phyloP scores from a whole-genome alignment of 2,888 invertebrate genomes.

The Drosophila ochracea region DNA sequence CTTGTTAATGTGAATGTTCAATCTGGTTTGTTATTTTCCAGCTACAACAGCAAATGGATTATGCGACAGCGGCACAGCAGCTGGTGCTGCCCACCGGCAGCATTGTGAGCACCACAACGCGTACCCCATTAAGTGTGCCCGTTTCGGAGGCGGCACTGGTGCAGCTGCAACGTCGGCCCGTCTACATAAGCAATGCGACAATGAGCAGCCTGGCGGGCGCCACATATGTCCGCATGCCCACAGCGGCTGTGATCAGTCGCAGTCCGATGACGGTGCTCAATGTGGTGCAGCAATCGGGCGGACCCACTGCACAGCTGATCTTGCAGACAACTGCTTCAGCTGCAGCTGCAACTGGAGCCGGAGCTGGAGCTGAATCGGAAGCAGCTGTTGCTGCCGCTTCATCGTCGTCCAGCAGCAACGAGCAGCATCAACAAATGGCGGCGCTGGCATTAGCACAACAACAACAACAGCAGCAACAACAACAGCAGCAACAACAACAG shows the following conservation, averaged over 20 bases:
- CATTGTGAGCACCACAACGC: conserved; percentile 73
- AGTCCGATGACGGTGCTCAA: conserved; percentile 82
- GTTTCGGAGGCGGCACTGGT: conserved; percentile 78
- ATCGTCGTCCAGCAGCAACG: conserved; percentile 41
- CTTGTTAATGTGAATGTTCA: background rate
- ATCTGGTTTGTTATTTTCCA: background rate
- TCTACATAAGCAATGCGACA: conserved; percentile 81
- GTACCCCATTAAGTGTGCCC: conserved; percentile 67
- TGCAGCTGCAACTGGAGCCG: conserved; percentile 18
- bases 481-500: conserved; percentile 41
- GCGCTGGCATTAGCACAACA: conserved; percentile 48
- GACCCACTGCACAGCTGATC: conserved; percentile 76
- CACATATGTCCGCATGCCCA: conserved; percentile 82
- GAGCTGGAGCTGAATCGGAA: conserved; percentile 19
- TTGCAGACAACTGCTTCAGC: conserved; percentile 58
- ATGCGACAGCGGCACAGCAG: conserved; percentile 69
- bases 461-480: conserved; percentile 7
- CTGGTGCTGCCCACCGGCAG: conserved; percentile 79
- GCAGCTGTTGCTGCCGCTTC: background rate
- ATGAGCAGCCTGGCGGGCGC: conserved; percentile 73
- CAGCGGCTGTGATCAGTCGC: conserved; percentile 80
- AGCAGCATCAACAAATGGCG: conserved; percentile 53
- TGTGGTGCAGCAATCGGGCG: conserved; percentile 78
- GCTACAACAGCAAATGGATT: conserved; percentile 67
- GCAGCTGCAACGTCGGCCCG: conserved; percentile 82